Base-by-base conservation (phyloP, 2,888 invertebrate species). In the Gastracanthus pulcherrimus region DNA sequence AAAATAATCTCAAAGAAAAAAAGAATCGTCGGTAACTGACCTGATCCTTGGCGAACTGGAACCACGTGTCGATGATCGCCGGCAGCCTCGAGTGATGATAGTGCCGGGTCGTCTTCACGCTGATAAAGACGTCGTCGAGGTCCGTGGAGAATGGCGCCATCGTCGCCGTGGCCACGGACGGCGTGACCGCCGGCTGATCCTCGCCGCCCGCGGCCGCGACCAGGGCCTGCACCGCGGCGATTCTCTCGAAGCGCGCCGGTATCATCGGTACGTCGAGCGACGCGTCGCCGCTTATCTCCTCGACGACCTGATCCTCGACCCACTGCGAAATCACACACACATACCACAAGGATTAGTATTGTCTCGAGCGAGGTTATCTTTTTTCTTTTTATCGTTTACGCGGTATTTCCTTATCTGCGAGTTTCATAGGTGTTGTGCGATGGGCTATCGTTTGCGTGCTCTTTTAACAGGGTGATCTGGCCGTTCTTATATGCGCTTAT, bases 61-160 rank as follows among this genome's bases (percentile, higher is more conserved):
- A 98, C 99, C 99, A 99, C 82, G 99, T 99, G 92, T 96, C 96
- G 91, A 98, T 93, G 89, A 99, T 96, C 84, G 97, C 94, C 76
- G 96, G 96, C 89, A 99, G 92, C 87, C 99, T 94, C 72, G 95
- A 95, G 85, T 94, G 93, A 91, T 98, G 98, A 92, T 97, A 98
- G 92, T 95, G 95, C 91, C 95, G 95, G 78, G 98, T 97, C 84
- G 98, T 98, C 93, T 99, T 99, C 77, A 99, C 98, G 93, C 97
- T 97, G 92, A 98, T 97, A 92, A 98, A 98, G 89, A 98, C 94
- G 92, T 98, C 98, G 92, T 96, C 94, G 87, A 97, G 92, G 86
- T 94, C 94, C 85, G 96, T 95, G 84, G 95, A 94, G 82, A 94
- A 94, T 81, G 95, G 94, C 86, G 93, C 92, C 86, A 92, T 90